phyloP scores from a whole-genome alignment of 1,140 invertebrate genomes.

The Daktulosphaira vitifoliae region DNA sequence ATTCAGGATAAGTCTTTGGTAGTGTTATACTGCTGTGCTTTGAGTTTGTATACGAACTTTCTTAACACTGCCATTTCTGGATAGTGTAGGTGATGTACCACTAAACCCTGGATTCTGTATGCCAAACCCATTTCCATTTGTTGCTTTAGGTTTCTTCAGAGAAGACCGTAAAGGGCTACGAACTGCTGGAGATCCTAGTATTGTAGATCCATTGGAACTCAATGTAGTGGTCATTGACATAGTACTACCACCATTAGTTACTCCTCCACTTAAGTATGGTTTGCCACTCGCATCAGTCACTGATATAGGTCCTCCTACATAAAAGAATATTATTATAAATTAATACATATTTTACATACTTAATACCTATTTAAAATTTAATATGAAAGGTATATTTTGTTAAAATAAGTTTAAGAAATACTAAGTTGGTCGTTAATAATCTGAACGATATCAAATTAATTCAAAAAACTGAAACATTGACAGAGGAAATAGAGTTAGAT shows the following conservation, averaged over 20 bases:
- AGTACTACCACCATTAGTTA: constrained; percentile 57
- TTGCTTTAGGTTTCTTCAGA: constrained; percentile 65
- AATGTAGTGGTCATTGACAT: constrained; percentile 61
- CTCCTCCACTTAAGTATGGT: constrained; percentile 50
- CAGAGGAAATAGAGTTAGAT: too few relatives aligned
- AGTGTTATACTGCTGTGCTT: constrained; percentile 66
- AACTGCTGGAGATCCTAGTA: constrained; percentile 48
- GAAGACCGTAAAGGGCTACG: constrained; percentile 65
- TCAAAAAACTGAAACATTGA: too few relatives aligned
- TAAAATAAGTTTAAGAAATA: too few relatives aligned
- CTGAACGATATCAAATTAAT: too few relatives aligned
- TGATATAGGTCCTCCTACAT: constrained; percentile 55
- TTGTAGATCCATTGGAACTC: constrained; percentile 52
- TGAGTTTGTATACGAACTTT: constrained; percentile 81
- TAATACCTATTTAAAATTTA: too few relatives aligned
- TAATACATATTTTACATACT: too few relatives aligned
- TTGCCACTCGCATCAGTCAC: constrained; percentile 74
- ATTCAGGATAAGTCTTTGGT: too few relatives aligned
- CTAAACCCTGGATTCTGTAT: constrained; percentile 78
- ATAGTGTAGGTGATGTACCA: constrained; percentile 65
- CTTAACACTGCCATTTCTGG: constrained; percentile 72
- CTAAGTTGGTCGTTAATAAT: too few relatives aligned
- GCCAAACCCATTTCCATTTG: constrained; percentile 53
- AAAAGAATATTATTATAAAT: too few relatives aligned
- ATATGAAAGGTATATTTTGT: too few relatives aligned